Conservation (phyloP, 2,888 invertebrate genomes). For the Eupithecia exiguata region DNA sequence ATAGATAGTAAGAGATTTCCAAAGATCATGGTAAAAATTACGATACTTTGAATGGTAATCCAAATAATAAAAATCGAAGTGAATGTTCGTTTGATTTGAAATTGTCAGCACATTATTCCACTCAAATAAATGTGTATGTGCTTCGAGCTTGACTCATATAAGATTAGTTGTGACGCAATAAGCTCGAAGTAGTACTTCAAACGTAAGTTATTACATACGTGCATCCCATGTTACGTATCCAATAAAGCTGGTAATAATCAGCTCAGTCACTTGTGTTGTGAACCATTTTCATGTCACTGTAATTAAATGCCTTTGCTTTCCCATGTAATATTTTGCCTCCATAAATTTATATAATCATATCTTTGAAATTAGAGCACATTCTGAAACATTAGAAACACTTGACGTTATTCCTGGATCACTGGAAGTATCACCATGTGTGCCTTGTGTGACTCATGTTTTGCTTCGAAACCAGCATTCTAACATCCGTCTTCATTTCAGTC, state of each 20-base stretch:
- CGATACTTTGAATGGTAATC: not conserved
- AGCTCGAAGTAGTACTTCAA: not conserved
- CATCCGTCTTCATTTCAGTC: constrained; percentile 12
- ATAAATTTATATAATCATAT: constrained; percentile 44
- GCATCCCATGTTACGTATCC: constrained; percentile 3
- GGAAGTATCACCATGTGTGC: constrained; percentile 46
- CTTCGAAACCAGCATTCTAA: constrained; percentile 26
- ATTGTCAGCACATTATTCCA: constrained; percentile 1
- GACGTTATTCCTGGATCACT: constrained; percentile 46
- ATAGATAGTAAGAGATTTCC: not conserved
- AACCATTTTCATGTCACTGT: constrained; percentile 9
- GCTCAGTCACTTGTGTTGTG: constrained; percentile 20
- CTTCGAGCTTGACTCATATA: not conserved
- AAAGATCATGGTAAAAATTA: not conserved
- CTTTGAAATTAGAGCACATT: constrained; percentile 42
- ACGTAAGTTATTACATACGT: not conserved
- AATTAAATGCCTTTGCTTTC: constrained; percentile 18
- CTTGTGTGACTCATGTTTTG: constrained; percentile 41
- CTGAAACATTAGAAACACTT: constrained; percentile 46
- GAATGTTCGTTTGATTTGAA: not conserved
- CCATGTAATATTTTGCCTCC: constrained; percentile 34
- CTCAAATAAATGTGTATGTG: not conserved
- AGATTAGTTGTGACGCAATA: constrained; percentile 7
- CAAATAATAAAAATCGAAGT: constrained; percentile 1
- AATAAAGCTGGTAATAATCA: constrained; percentile 15